A percentile compares a stretch with the other conserved stretches of the same genome.
phyloP scores from a whole-genome alignment of 2,797 vertebrate genomes.

The Phataginus tetradactyla region DNA sequence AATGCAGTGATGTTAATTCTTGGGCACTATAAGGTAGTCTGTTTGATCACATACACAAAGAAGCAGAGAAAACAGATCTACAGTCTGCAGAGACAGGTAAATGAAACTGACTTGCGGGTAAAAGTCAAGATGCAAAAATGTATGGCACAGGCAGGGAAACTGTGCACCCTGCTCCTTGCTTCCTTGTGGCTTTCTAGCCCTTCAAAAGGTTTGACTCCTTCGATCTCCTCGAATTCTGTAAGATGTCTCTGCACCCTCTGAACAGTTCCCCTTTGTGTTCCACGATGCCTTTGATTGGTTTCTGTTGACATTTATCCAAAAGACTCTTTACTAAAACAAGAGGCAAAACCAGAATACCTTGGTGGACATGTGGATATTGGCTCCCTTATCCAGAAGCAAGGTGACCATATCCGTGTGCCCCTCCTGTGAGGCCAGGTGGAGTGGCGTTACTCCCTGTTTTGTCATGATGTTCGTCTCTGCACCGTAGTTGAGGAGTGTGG shows the following conservation, averaged over 20 bases:
- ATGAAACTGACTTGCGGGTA: not conserved
- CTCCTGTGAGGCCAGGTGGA: conserved; percentile 97
- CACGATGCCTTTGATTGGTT: not conserved
- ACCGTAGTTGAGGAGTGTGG: conserved; percentile 92
- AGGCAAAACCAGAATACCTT: conserved; percentile 89
- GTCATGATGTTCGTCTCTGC: conserved; percentile 95
- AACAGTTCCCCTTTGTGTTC: not conserved
- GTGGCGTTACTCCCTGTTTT: conserved; percentile 95
- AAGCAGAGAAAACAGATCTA: not conserved
- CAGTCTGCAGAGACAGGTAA: not conserved
- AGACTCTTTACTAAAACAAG: not conserved
- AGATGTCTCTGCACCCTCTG: not conserved
- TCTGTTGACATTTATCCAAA: not conserved
- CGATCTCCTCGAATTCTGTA: not conserved
- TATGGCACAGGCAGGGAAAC: not conserved
- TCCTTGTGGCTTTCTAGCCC: not conserved
- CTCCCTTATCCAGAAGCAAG: conserved; percentile 93
- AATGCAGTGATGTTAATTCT: not conserved
- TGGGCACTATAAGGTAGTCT: rapidly evolving
- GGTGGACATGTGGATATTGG: conserved; percentile 91
- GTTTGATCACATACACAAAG: not conserved
- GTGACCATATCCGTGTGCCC: conserved; percentile 94
- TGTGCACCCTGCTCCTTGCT: not conserved
- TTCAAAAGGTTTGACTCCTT: not conserved
- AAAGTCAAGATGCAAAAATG: not conserved